Conservation (phyloP, 2,113 vertebrate species). For the Scomber colias region DNA sequence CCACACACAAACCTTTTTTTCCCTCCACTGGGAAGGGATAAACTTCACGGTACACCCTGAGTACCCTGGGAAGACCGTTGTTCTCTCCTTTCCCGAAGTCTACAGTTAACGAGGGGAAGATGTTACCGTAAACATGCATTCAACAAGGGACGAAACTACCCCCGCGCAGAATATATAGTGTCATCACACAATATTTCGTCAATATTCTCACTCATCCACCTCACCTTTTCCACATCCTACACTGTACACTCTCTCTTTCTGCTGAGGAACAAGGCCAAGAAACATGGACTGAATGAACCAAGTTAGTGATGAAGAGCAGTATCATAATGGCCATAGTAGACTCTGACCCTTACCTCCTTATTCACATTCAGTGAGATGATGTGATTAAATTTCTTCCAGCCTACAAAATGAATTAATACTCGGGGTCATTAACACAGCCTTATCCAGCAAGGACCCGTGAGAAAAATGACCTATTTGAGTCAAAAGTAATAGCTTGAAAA, state of each 20-base stretch:
- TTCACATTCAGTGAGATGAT: slow-evolving; percentile 65
- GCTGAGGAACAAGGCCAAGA: slow-evolving; percentile 16
- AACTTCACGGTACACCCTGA: slow-evolving; percentile 11
- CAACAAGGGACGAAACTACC: background rate
- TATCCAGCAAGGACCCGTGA: slow-evolving; percentile 30
- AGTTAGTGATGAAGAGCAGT: slow-evolving; percentile 55
- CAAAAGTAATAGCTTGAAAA: slow-evolving; percentile 57
- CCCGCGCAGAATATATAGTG: background rate
- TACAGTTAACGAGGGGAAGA: slow-evolving; percentile 5
- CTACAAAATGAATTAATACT: slow-evolving; percentile 46
- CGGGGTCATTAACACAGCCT: slow-evolving; percentile 40
- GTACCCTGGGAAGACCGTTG: background rate
- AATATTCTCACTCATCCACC: background rate
- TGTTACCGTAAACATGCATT: background rate
- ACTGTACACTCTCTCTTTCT: slow-evolving; percentile 4
- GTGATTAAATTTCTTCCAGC: slow-evolving; percentile 49
- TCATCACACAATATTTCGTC: background rate
- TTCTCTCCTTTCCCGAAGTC: slow-evolving; percentile 19
- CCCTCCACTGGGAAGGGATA: background rate
- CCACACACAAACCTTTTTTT: slow-evolving; percentile 2
- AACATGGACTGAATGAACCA: slow-evolving; percentile 34
- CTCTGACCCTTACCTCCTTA: slow-evolving; percentile 61
- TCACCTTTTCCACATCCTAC: background rate
- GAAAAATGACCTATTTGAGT: slow-evolving; percentile 52
- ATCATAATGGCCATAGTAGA: slow-evolving; percentile 61